Evolutionary conservation across 1,140 invertebrate species (phyloP).

Genomic region (Aphelenchoides avenae): DNA sequence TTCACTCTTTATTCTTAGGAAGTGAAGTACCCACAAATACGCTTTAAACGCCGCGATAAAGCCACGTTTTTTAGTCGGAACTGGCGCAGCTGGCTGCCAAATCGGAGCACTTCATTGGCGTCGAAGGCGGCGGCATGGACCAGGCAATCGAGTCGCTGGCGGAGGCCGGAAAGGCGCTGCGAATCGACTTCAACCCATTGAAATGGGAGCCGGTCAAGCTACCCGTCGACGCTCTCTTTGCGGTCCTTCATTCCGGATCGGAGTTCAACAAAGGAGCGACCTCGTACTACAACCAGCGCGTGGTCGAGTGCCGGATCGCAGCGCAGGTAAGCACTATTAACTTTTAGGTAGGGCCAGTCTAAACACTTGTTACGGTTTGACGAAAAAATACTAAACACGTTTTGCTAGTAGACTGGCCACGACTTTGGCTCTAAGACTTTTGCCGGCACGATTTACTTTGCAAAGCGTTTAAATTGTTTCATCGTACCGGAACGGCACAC

Average conservation of each 20-base stretch:
- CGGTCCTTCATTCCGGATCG: conserved; percentile 84
- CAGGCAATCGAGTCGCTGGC: conserved; percentile 94
- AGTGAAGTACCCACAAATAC: too few relatives aligned
- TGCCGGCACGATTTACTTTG: neutral
- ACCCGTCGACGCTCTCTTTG: conserved; percentile 77
- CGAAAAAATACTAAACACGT: too few relatives aligned
- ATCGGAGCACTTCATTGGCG: conserved; percentile 37
- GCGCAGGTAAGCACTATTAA: conserved; percentile 67
- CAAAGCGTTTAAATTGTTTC: too few relatives aligned
- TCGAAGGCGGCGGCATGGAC: conserved; percentile 84
- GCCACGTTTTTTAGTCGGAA: conserved; percentile 17
- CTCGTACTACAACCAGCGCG: conserved; percentile 72
- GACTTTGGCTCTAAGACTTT: too few relatives aligned
- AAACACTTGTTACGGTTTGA: conserved; percentile 17
- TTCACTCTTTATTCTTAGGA: too few relatives aligned
- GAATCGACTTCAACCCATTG: conserved; percentile 89
- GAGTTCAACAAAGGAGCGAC: conserved; percentile 89
- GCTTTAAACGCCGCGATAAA: too few relatives aligned
- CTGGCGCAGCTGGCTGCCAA: conserved; percentile 33
- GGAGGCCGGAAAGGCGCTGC: conserved; percentile 68
- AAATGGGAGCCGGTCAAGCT: conserved; percentile 72
- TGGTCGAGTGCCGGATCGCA: conserved; percentile 86
- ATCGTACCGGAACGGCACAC: too few relatives aligned
- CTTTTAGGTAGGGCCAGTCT: neutral
- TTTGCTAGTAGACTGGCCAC: too few relatives aligned